Evolutionary conservation across 2,113 vertebrate species (phyloP).

Genomic region (Myanophis thanlyinensis): DNA sequence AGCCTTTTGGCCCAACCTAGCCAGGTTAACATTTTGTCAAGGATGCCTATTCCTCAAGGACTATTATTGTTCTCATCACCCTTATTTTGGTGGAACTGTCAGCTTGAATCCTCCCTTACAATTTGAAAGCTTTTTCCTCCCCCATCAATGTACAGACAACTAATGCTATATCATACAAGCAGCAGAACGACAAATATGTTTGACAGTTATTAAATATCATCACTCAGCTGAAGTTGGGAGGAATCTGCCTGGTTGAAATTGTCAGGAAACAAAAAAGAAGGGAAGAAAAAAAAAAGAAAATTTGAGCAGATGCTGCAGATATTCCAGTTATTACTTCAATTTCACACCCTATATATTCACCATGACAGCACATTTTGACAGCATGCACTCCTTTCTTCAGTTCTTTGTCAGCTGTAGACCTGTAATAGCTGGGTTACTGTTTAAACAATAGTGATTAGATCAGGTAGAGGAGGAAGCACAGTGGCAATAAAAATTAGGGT

Average conservation of each 20-base stretch:
- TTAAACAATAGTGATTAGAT: slow-evolving; percentile 67
- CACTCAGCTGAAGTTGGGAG: slow-evolving; percentile 40
- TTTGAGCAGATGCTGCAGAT: slow-evolving; percentile 53
- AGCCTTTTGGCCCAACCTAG: not conserved
- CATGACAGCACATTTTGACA: slow-evolving; percentile 64
- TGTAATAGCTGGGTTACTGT: slow-evolving; percentile 47
- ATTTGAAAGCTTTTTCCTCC: slow-evolving; percentile 51
- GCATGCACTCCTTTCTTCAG: slow-evolving; percentile 52
- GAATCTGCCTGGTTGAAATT: slow-evolving; percentile 45
- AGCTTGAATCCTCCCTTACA: slow-evolving; percentile 38
- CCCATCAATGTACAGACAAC: slow-evolving; percentile 10
- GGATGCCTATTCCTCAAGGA: slow-evolving; percentile 21
- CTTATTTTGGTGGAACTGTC: slow-evolving; percentile 26
- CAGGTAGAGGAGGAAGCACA: slow-evolving; percentile 44
- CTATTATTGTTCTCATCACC: slow-evolving; percentile 31
- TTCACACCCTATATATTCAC: slow-evolving; percentile 52
- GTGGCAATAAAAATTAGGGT: slow-evolving; percentile 63
- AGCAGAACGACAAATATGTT: slow-evolving; percentile 46
- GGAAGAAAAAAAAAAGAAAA: slow-evolving; percentile 6
- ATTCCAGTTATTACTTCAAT: slow-evolving; percentile 63
- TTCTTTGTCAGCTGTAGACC: slow-evolving; percentile 56
- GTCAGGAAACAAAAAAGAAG: slow-evolving; percentile 13
- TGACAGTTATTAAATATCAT: slow-evolving; percentile 54
- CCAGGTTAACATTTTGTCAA: slow-evolving; percentile 26
- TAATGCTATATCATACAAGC: not conserved